Percentiles rank a stretch among this genome's conserved stretches.
Evolutionary conservation across 2,113 vertebrate genomes (phyloP).

Genomic region (Pterocles orientalis): DNA sequence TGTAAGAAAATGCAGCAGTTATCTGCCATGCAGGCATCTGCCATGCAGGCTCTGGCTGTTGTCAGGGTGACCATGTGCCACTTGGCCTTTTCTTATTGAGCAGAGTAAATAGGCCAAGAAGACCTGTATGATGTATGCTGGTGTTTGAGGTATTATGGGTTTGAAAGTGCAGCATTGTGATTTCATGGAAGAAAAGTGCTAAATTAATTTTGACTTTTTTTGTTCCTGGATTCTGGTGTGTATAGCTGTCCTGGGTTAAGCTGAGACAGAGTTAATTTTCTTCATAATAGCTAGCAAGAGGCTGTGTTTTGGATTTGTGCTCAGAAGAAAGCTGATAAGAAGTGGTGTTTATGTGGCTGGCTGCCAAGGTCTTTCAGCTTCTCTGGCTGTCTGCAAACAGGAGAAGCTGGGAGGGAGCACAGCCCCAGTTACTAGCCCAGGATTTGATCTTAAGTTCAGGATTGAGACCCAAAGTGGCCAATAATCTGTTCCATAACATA

Average conservation of each 20-base stretch:
- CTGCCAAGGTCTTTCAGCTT: too few relatives aligned
- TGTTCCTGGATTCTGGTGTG: neutral
- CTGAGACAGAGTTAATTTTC: too few relatives aligned
- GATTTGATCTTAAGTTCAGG: too few relatives aligned
- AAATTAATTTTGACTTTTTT: neutral
- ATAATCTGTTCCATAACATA: too few relatives aligned
- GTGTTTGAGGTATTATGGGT: neutral
- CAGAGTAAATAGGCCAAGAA: neutral
- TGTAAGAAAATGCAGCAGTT: neutral
- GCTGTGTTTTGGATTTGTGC: too few relatives aligned
- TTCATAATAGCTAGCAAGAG: too few relatives aligned
- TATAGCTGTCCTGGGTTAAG: neutral
- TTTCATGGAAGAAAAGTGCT: neutral
- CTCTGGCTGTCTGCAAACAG: too few relatives aligned
- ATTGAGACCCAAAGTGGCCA: too few relatives aligned
- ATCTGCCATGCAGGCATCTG: rapidly evolving
- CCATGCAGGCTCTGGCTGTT: rapidly evolving
- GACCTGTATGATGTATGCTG: neutral
- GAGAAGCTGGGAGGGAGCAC: too few relatives aligned
- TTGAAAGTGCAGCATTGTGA: neutral
- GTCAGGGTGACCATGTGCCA: neutral
- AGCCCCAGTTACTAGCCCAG: too few relatives aligned
- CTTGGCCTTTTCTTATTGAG: neutral
- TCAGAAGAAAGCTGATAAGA: too few relatives aligned
- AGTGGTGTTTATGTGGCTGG: too few relatives aligned